Evolutionary conservation across 2,797 vertebrate genomes (phyloP).

Genomic region (Molossus alvarezi): DNA sequence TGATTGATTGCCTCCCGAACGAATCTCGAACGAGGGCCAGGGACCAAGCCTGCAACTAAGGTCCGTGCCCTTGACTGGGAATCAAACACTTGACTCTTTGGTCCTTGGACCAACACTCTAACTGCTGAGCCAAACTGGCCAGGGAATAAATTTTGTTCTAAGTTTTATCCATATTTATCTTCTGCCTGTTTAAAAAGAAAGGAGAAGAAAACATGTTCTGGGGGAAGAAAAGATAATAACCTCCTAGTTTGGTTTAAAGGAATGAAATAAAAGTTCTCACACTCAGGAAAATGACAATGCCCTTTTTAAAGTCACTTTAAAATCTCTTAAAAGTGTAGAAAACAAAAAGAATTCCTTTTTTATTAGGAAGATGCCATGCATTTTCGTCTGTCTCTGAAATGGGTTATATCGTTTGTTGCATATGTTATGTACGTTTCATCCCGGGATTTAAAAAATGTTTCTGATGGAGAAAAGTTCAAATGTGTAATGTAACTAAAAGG

Average conservation of each 20-base stretch:
- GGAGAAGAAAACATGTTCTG: background rate
- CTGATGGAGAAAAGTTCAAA: background rate
- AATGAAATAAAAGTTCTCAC: background rate
- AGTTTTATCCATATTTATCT: background rate
- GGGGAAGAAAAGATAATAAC: too few species aligned
- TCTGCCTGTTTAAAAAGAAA: conserved; percentile 6
- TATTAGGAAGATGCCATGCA: too few species aligned
- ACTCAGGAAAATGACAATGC: background rate
- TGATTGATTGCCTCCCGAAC: too few species aligned
- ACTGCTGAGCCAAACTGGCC: too few species aligned
- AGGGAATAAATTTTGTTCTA: background rate
- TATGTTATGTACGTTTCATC: accelerated
- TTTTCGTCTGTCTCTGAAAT: background rate
- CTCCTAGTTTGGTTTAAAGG: background rate
- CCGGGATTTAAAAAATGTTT: background rate
- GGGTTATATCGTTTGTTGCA: too few species aligned
- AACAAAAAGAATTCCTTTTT: background rate
- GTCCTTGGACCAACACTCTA: too few species aligned
- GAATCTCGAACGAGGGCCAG: too few species aligned
- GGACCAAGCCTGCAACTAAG: too few species aligned
- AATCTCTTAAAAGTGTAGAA: background rate
- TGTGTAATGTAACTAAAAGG: background rate
- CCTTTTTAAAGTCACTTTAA: too few species aligned
- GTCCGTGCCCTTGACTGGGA: too few species aligned
- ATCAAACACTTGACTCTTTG: too few species aligned